These are phyloP conservation scores for Gobionotothen gibberifrons DNA, from an alignment of 2,797 vertebrate species.

Conservation along the genomic window DNA sequence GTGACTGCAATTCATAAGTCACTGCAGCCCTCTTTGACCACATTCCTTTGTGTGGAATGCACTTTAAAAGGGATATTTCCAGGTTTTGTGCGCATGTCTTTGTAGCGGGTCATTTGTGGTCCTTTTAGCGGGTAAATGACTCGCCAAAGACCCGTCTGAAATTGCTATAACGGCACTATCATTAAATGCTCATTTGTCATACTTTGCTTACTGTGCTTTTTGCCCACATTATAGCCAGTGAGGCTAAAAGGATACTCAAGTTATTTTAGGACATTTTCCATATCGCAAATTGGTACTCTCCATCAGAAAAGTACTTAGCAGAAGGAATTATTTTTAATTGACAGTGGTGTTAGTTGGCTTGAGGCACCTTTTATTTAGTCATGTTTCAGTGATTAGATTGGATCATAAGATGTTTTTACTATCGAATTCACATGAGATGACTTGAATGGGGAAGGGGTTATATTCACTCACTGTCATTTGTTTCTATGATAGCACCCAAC, in stretches of 20 bases:
- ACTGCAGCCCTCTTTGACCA: slow-evolving; percentile 17
- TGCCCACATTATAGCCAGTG: slow-evolving; percentile 11
- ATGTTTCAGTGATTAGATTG: slow-evolving; percentile 27
- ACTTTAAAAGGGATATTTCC: slow-evolving; percentile 54
- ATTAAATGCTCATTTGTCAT: slow-evolving; percentile 69
- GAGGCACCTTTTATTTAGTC: slow-evolving; percentile 13
- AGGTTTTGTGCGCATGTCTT: slow-evolving; percentile 42
- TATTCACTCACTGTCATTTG: background rate
- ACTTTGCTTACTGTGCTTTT: slow-evolving; percentile 50
- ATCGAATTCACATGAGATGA: slow-evolving; percentile 41
- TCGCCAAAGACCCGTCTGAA: slow-evolving; percentile 24
- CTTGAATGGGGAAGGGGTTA: background rate
- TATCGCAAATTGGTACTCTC: slow-evolving; percentile 28
- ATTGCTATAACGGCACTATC: slow-evolving; percentile 53
- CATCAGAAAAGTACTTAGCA: slow-evolving; percentile 9
- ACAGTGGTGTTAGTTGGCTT: background rate
- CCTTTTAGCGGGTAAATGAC: slow-evolving; percentile 22
- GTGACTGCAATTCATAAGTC: slow-evolving; percentile 18
- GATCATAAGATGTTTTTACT: slow-evolving; percentile 55
- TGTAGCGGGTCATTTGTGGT: slow-evolving; percentile 47
- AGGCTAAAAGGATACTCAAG: slow-evolving; percentile 25
- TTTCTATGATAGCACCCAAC: background rate
- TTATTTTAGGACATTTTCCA: slow-evolving; percentile 36
- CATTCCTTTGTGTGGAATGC: slow-evolving; percentile 41
- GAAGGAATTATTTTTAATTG: slow-evolving; percentile 1